Evolutionary conservation across 2,113 vertebrate species (phyloP), one percentile per base, ranked within the genome.

Genomic region (Puffinus mauretanicus): DNA sequence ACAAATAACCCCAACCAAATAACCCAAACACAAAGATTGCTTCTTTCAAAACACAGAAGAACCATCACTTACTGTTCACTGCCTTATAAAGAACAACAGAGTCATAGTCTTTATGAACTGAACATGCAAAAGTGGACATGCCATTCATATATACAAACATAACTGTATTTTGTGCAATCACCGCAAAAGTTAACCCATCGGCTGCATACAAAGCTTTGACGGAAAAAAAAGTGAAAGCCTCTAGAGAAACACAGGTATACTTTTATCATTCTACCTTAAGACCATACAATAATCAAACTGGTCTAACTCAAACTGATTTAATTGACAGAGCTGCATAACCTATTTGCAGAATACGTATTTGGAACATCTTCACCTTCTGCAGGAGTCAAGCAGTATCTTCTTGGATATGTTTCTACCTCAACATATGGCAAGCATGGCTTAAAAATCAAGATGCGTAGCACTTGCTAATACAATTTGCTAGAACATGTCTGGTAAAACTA

Each of bases 111-210:
- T 66, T 71, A n/a, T 16, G 22, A 78, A 62, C 3, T 2, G 10
- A 91, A 46, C 16, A n/a, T 9, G 0, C 27, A 72, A 52, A 71
- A 69, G 3, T 15, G 3, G 29, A 18, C 0, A 0, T 11, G 34
- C 6, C 15, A 17, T 40, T 64, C 29, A 6, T 9, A 8, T 3
- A 46, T 9, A 49, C 9, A 71, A 72, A 36, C 3, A 38, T 11
- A 76, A n/a, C 2, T 19, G 4, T 26, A 36, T 77, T 76, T 76
- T 57, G 5, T 73, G 36, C 13, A 62, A 22, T 54, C 13, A 24
- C 7, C 38, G 8, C 36, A 38, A 65, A 90, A 24, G 8, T 55
- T 60, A 69, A 36, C 5, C 7, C 13, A 8, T 7, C 0, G 1
- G 4, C 11, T 61, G 18, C 26, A 46, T 36, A 42, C 4, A 73